Evolutionary conservation across 2,888 invertebrate species (phyloP), one percentile per base, ranked within the genome.

Genomic region (Daptonema setosum): DNA sequence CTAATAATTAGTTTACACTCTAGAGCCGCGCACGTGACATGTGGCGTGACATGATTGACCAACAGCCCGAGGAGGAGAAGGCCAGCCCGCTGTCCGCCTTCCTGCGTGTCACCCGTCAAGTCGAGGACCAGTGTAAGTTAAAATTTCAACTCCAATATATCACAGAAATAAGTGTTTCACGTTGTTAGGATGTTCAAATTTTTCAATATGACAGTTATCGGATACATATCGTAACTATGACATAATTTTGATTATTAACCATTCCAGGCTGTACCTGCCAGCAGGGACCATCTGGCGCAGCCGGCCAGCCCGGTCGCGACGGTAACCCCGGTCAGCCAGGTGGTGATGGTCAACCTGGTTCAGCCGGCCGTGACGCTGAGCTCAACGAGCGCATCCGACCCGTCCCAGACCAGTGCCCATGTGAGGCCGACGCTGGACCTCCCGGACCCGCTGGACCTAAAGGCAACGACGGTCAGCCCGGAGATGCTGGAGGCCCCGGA

Each of bases 381-480:
- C 14, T 11, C 41, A 41, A 41, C 41, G 11, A 8, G 11, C n/a
- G 28, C 2, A n/a, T 17, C 20, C 68, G 11, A 14, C 68, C 68
- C 30, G 65, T 68, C 22, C 68, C 68, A 30, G 67, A 67, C 47
- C 68, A 68, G 56, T 68, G 68, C 56, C 63, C 67, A 56, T 65
- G 65, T 56, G 61, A 61, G 47, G 61, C 64, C 11, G 63, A 65
- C 29, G 64, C 65, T 71, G 85, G 85, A 25, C 84, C 85, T 68
- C 81, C 85, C 0, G 85, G 86, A 28, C 77, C 70, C 14, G 68
- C 71, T 35, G 74, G 74, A 22, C 80, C 80, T 0, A 79, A 82
- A 0, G 81, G 81, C 2, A 74, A 76, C 1, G 73, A 79, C 1
- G 76, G 76, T 51, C 63, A 60, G 59, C 62, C 60, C 53, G 68